A percentile compares a stretch with the other conserved stretches of the same genome.
Evolutionary conservation across 1,140 invertebrate genomes (phyloP).

Genomic region (Orius insidiosus): DNA sequence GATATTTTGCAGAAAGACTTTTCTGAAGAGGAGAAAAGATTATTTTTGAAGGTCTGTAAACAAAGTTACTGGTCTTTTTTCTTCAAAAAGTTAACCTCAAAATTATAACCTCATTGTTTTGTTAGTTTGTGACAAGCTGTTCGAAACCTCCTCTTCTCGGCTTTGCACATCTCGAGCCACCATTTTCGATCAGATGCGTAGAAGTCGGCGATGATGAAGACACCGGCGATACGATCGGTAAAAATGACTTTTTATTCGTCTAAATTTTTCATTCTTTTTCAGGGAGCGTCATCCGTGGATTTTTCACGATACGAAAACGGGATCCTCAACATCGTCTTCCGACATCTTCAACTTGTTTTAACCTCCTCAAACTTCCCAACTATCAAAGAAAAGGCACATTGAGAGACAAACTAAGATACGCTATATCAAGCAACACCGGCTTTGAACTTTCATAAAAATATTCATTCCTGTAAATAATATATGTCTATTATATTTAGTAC

Average conservation of each 20-base stretch:
- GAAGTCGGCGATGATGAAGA: conserved; percentile 98
- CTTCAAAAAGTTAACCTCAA: no score
- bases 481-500: neutral
- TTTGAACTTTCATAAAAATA: conserved; percentile 92
- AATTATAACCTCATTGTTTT: no score
- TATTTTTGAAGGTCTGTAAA: conserved; percentile 86
- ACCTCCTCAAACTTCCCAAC: conserved; percentile 94
- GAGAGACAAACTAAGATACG: conserved; percentile 92
- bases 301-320: conserved; percentile 91
- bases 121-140: conserved; percentile 95
- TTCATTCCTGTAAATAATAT: no score
- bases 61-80: no score
- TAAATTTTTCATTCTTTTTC: conserved; percentile 17
- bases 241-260: no score
- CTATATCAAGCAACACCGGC: conserved; percentile 92
- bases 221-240: conserved; percentile 85
- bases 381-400: conserved; percentile 93
- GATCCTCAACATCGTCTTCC: conserved; percentile 90
- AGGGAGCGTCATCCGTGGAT: conserved; percentile 91
- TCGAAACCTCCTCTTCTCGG: conserved; percentile 94
- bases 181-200: conserved; percentile 97
- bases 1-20: conserved; percentile 95
- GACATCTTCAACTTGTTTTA: conserved; percentile 98
- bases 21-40: conserved; percentile 68
- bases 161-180: conserved; percentile 92